Evolutionary conservation across 1,140 invertebrate genomes (phyloP), one percentile per base, ranked within the genome.

Genomic region (Xylocopa sonorina): DNA sequence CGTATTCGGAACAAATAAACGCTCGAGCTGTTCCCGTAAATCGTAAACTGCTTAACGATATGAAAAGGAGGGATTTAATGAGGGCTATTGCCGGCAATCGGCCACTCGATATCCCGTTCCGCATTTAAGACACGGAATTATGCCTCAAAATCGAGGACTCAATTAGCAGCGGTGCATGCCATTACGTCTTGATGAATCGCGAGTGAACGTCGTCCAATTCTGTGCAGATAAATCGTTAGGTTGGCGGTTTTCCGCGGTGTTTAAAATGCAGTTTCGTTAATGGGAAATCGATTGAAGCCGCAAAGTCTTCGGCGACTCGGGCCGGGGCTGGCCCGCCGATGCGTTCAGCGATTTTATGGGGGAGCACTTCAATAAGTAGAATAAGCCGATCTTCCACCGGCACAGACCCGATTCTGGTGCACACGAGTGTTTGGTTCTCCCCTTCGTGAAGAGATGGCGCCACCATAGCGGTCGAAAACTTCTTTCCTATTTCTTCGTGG

Each of bases 381-480:
- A 66, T 29, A 63, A 58, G 43, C 46, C 53, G 32, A 69, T n/a
- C 48, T 58, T 78, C 48, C 57, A 72, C 21, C 67, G 72, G 68
- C 24, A 60, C 72, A 68, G 68, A 66, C 60, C n/a, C 66, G 34
- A 77, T 71, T 57, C 69, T 78, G 43, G 7, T 46, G 32, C 57
- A 21, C 67, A 24, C 55, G 55, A 43, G 29, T 58, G 72, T 67
- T 57, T 81, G 80, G 51, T 88, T 87, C 80, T 6, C 3, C 32
- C 50, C 48, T 83, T 62, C 55, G 12, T 72, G 51, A 57, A 82
- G 76, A 89, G 88, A 89, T 89, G 88, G 88, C 87, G 88, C 88
- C 86, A 89, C 78, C n/a, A 74, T 64, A 53, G 75, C 48, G 72
- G 43, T 76, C 78, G 55, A 78, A n/a, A 73, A 72, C 71, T 14